Conservation (phyloP, 2,888 invertebrate species). For the Cynaeus angustus region DNA sequence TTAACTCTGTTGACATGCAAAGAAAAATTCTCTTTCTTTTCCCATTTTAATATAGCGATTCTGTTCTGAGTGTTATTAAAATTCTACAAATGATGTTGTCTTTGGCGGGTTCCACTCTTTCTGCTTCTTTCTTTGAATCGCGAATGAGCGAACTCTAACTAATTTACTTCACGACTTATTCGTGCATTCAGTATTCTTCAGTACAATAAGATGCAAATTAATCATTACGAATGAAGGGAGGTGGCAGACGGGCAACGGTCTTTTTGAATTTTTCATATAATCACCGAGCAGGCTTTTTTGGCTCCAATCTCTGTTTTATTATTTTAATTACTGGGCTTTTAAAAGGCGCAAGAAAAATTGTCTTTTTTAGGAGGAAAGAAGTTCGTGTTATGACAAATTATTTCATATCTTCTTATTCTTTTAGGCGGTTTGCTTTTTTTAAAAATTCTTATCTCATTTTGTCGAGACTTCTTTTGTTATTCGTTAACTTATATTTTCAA, state of each 20-base stretch:
- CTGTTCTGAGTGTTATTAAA: constrained; percentile 28
- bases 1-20: constrained; percentile 1
- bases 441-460: neutral
- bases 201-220: constrained; percentile 43
- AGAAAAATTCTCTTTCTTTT: constrained; percentile 16
- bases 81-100: constrained; percentile 42
- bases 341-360: neutral
- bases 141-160: constrained; percentile 27
- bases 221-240: constrained; percentile 37
- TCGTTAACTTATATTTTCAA: too few species aligned
- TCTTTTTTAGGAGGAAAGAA: neutral
- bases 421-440: neutral
- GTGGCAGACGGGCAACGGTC: constrained; percentile 28
- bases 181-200: constrained; percentile 28
- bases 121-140: constrained; percentile 25
- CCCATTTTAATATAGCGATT: constrained; percentile 18
- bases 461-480: neutral
- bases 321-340: constrained; percentile 30
- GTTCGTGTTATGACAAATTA: neutral
- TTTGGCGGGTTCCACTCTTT: constrained; percentile 31
- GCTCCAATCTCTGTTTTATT: constrained; percentile 27
- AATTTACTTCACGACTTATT: constrained; percentile 41
- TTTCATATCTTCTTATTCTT: constrained; percentile 2
- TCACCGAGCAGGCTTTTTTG: constrained; percentile 6
- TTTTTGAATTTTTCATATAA: constrained; percentile 30